phyloP scores from a whole-genome alignment of 1,140 invertebrate genomes.

The Antheraea mylitta region DNA sequence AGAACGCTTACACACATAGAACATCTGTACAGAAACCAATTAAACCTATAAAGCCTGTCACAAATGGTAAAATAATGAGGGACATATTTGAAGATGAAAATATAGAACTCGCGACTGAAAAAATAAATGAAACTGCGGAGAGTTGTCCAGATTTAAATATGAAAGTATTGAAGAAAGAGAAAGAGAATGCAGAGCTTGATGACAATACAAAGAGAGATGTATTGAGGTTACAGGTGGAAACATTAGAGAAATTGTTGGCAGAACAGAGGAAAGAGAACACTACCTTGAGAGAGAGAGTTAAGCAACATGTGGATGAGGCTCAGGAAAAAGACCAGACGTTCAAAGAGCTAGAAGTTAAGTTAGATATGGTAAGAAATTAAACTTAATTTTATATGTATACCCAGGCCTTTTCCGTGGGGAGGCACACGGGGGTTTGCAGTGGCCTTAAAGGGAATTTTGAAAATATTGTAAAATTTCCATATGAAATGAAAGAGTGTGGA shows the following conservation, averaged over 20 bases:
- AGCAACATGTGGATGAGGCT: slow-evolving; percentile 55
- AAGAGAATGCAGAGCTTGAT: slow-evolving; percentile 14
- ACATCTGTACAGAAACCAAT: slow-evolving; percentile 38
- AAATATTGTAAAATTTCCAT: too few relatives aligned
- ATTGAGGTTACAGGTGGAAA: slow-evolving; percentile 56
- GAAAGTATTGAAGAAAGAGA: background rate
- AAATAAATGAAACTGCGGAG: slow-evolving; percentile 17
- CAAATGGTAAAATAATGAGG: slow-evolving; percentile 61
- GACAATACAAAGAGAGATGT: slow-evolving; percentile 44
- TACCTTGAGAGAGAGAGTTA: slow-evolving; percentile 47
- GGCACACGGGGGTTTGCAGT: too few relatives aligned
- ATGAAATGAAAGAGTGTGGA: too few relatives aligned
- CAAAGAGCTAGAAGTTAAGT: slow-evolving; percentile 64
- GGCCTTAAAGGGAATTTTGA: too few relatives aligned
- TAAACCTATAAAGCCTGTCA: slow-evolving; percentile 45
- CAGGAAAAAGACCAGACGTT: slow-evolving; percentile 63
- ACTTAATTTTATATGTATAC: background rate
- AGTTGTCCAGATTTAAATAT: slow-evolving; percentile 18
- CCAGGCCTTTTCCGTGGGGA: too few relatives aligned
- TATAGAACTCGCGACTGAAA: slow-evolving; percentile 15
- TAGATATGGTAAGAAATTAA: slow-evolving; percentile 56
- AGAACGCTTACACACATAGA: slow-evolving; percentile 59
- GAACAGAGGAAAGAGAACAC: slow-evolving; percentile 63
- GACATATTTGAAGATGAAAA: slow-evolving; percentile 64
- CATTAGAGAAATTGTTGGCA: slow-evolving; percentile 52